phyloP scores from a whole-genome alignment of 2,113 vertebrate species.

The Psittacula cyanocephala region DNA sequence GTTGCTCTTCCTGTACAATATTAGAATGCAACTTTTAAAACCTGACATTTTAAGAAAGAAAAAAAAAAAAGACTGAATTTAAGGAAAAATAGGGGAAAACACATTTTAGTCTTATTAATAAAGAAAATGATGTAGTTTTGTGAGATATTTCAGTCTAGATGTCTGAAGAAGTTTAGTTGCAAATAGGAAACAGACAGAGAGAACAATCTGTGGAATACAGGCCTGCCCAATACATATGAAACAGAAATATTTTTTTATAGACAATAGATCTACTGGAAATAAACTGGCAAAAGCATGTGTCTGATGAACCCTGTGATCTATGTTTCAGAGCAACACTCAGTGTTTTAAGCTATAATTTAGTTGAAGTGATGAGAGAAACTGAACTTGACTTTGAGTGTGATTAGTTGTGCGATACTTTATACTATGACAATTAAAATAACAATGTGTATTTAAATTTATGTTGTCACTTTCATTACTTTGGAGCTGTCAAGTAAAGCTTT shows the following conservation, averaged over 20 bases:
- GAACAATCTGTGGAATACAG: fast-evolving
- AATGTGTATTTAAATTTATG: not conserved
- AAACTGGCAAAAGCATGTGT: not conserved
- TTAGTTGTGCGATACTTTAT: not conserved
- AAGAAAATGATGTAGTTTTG: not conserved
- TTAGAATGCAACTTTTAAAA: not conserved
- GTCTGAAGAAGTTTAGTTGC: not conserved
- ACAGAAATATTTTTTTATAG: not conserved
- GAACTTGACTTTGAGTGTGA: not conserved
- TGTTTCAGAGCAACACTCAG: not conserved
- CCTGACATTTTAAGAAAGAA: not conserved
- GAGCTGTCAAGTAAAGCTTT: not conserved
- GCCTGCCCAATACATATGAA: not conserved
- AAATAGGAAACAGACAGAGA: not conserved
- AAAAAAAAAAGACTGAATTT: not conserved
- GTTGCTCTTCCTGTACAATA: not conserved
- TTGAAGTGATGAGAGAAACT: not conserved
- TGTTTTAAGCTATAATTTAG: not conserved
- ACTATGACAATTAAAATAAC: not conserved
- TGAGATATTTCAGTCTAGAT: not conserved
- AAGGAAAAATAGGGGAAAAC: not conserved
- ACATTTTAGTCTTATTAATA: not conserved
- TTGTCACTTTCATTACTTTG: not conserved
- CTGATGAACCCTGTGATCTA: not conserved
- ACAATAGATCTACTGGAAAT: not conserved